phyloP scores from a whole-genome alignment of 2,113 vertebrate genomes.

The Aegypius monachus region DNA sequence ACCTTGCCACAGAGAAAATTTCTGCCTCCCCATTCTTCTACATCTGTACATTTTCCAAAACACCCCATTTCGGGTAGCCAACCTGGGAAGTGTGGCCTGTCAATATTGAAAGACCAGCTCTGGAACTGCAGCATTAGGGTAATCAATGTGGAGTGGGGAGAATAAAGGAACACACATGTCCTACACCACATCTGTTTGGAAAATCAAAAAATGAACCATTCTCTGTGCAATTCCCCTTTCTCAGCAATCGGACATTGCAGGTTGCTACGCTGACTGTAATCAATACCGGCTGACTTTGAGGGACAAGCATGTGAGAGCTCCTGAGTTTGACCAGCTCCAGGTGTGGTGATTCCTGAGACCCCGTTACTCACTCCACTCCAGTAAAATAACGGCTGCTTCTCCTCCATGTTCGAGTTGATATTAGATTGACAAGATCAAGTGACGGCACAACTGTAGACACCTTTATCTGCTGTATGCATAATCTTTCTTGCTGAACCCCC shows the following conservation, averaged over 20 bases:
- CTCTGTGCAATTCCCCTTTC: not conserved
- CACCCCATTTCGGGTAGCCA: not conserved
- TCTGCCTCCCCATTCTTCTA: not conserved
- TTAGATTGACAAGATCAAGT: conserved; percentile 14
- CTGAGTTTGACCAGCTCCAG: not conserved
- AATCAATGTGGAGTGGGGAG: not conserved
- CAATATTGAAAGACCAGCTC: not conserved
- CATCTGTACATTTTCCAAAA: not conserved
- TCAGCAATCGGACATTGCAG: fast-evolving
- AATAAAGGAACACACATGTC: not conserved
- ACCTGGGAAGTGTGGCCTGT: not conserved
- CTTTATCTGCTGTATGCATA: not conserved
- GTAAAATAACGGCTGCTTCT: not conserved
- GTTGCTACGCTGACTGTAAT: not conserved
- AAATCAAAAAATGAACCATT: not conserved
- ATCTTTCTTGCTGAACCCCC: not conserved
- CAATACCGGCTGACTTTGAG: not conserved
- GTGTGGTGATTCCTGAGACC: not conserved
- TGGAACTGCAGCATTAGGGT: not conserved
- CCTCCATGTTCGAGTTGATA: not conserved
- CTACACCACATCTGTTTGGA: not conserved
- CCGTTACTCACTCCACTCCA: not conserved
- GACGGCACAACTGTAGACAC: not conserved
- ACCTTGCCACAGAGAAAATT: not conserved
- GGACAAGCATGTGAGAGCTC: not conserved